Percentiles rank a stretch among this genome's conserved stretches.
Evolutionary conservation across 1,140 invertebrate species (phyloP).

Genomic region (Leptopilina clavipes): DNA sequence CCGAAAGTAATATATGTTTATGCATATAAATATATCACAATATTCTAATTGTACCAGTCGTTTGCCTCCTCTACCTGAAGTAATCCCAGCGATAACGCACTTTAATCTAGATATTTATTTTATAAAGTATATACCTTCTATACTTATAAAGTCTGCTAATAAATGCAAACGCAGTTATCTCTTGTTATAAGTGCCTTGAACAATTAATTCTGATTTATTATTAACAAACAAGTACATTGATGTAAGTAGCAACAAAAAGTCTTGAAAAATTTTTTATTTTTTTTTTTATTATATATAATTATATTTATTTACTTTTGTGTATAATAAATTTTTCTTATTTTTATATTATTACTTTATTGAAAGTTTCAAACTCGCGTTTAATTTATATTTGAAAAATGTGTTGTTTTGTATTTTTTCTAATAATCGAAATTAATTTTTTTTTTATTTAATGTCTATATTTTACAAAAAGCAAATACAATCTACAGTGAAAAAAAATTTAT

Average conservation of each 20-base stretch:
- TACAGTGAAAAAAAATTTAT: too few species aligned
- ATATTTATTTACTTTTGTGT: background rate
- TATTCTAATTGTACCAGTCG: background rate
- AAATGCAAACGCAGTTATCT: background rate
- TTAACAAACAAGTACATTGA: background rate
- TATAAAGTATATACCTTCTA: too few species aligned
- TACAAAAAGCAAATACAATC: too few species aligned
- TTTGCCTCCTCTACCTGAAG: background rate
- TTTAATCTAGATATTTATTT: background rate
- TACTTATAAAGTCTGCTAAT: background rate
- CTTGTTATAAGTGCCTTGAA: background rate
- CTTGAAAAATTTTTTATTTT: background rate
- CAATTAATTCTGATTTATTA: background rate
- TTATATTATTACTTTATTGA: too few species aligned
- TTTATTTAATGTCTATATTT: too few species aligned
- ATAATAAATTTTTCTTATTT: too few species aligned
- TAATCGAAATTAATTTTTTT: too few species aligned
- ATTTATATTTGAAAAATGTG: too few species aligned
- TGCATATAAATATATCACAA: background rate
- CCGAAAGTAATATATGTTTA: background rate
- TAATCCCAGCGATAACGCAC: background rate
- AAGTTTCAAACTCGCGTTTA: too few species aligned
- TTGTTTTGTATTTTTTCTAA: too few species aligned
- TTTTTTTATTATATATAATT: background rate
- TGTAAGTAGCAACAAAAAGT: background rate